phyloP scores from a whole-genome alignment of 2,113 vertebrate genomes.

The Cranoglanis bouderius region DNA sequence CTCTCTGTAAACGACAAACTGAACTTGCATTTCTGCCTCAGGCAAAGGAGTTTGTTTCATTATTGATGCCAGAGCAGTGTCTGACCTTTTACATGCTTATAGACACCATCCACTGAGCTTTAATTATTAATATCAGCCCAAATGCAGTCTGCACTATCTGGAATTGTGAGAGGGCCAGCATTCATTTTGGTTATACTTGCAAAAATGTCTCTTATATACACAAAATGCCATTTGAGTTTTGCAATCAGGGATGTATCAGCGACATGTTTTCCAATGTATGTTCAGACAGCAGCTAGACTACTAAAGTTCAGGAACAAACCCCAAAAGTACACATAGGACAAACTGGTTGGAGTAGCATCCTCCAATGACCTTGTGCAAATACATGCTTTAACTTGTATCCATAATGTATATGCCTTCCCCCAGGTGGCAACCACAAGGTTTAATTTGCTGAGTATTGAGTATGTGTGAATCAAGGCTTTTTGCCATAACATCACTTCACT shows the following conservation, averaged over 20 bases:
- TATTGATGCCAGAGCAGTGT: slow-evolving; percentile 52
- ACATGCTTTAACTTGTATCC: neutral
- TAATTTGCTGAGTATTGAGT: slow-evolving; percentile 8
- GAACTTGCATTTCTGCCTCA: slow-evolving; percentile 36
- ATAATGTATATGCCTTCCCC: slow-evolving; percentile 22
- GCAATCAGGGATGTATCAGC: neutral
- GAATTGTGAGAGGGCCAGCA: slow-evolving; percentile 12
- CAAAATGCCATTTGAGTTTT: neutral
- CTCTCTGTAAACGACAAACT: slow-evolving; percentile 52
- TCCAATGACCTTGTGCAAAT: slow-evolving; percentile 25
- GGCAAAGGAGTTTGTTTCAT: slow-evolving; percentile 52
- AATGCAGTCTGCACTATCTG: slow-evolving; percentile 26
- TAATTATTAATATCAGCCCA: slow-evolving; percentile 49
- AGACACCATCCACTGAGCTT: slow-evolving; percentile 49
- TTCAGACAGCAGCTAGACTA: neutral
- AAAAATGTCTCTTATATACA: neutral
- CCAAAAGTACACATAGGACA: neutral
- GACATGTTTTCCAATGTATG: neutral
- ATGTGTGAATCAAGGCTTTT: slow-evolving; percentile 16
- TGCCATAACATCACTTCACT: neutral
- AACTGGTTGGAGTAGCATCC: neutral
- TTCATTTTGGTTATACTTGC: neutral
- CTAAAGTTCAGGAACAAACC: neutral
- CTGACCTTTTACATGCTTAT: slow-evolving; percentile 54
- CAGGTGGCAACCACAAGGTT: neutral